Evolutionary conservation across 2,113 vertebrate species (phyloP), one percentile per base, ranked within the genome.

Genomic region (Anguilla japonica): DNA sequence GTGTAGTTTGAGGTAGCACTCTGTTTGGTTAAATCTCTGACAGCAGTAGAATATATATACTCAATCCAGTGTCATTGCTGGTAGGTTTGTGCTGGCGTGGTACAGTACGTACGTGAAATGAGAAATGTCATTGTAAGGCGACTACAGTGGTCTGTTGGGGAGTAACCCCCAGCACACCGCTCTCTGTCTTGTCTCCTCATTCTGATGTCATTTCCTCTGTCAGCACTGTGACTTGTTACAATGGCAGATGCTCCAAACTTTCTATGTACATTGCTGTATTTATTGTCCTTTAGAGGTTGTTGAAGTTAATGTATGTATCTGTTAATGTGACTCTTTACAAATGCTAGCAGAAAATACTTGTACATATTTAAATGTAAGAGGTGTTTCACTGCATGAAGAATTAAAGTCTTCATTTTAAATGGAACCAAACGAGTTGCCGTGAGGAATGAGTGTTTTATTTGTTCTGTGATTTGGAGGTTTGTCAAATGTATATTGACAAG

Each of bases 311-410:
- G 39, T 89, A 87, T 1, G 60, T 29, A 79, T 88, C 71, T 85
- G 87, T 91, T 67, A 82, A 85, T 53, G 46, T 63, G 43, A 43
- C 43, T 82, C 81, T 43, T 82, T 86, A 67, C n/a, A 29, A 34
- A 63, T 8, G 78, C 81, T 83, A 88, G 29, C 79, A 79, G 40
- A 80, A 80, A 60, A 56, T 53, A 34, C 50, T 86, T 90, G 85
- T 83, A 81, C 50, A 87, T 84, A 89, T 92, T 88, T 93, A 89
- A 91, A 91, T 87, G 79, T 89, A 60, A 91, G 83, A 89, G 46
- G 22, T 87, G 63, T 89, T 92, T 87, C 81, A 88, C 87, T 91
- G 92, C 91, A 91, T 92, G 90, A 41, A 83, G 83, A 93, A 92
- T 92, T 91, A 93, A 93, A 86, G 84, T 88, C 46, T 90, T 87